These are phyloP conservation scores for Drosophila birchii DNA, from an alignment of 2,888 invertebrate species.

Conservation along the genomic window DNA sequence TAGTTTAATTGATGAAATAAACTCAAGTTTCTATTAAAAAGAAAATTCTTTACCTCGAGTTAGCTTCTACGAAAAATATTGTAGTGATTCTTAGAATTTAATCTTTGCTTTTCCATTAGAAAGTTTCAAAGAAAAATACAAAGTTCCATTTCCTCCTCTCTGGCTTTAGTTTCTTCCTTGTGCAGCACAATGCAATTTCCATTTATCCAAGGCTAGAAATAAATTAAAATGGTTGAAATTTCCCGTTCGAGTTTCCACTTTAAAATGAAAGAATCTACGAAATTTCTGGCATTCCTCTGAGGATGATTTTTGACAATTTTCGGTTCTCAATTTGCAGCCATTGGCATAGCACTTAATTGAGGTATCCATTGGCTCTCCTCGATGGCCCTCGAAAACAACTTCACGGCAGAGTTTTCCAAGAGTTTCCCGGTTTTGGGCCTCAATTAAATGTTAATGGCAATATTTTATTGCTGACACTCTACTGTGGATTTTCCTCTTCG, in stretches of 20 bases:
- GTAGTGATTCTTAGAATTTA: neutral
- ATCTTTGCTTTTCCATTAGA: conserved; percentile 12
- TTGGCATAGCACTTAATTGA: conserved; percentile 33
- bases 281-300: neutral
- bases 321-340: conserved; percentile 1
- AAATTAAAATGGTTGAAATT: conserved; percentile 5
- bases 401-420: conserved; percentile 14
- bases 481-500: neutral
- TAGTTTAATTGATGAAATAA: conserved; percentile 1
- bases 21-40: neutral
- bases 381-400: conserved; percentile 27
- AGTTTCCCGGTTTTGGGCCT: conserved; percentile 11
- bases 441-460: conserved; percentile 55
- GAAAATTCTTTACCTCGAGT: neutral
- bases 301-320: conserved; percentile 6
- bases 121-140: conserved; percentile 10
- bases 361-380: conserved; percentile 24
- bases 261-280: neutral
- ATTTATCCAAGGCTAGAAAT: neutral
- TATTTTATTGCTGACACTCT: conserved; percentile 47
- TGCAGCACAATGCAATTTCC: neutral
- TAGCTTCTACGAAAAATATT: neutral
- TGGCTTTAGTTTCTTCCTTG: neutral
- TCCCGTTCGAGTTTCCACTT: neutral
- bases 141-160: neutral